Evolutionary conservation across 1,140 invertebrate genomes (phyloP).

Genomic region (Pseudomyrmex gracilis): DNA sequence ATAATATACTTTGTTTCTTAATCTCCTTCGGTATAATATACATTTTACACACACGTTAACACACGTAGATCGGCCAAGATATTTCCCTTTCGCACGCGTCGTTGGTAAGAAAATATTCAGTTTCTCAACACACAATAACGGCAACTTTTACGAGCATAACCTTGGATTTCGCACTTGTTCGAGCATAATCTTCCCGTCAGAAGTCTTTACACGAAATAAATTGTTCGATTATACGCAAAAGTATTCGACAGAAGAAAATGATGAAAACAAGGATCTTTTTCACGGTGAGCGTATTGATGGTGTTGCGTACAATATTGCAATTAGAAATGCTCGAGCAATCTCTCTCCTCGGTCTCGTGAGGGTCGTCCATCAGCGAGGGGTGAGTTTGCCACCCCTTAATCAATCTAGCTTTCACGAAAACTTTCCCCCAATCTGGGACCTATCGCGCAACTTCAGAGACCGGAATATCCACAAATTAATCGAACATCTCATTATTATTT

Average conservation of each 20-base stretch:
- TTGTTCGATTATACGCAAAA: constrained; percentile 22
- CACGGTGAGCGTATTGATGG: neutral
- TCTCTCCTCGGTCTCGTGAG: neutral
- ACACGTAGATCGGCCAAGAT: neutral
- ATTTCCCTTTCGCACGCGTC: constrained; percentile 15
- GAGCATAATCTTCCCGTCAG: constrained; percentile 9
- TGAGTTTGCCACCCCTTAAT: constrained; percentile 6
- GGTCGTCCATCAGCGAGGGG: constrained; percentile 1
- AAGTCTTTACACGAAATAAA: constrained; percentile 20
- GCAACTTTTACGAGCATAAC: neutral
- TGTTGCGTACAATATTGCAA: constrained; percentile 14
- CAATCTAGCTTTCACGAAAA: neutral
- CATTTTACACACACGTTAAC: neutral
- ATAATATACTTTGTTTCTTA: neutral
- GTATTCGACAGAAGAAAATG: constrained; percentile 5
- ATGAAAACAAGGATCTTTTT: neutral
- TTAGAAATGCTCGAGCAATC: neutral
- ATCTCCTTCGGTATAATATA: neutral
- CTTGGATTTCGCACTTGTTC: constrained; percentile 27
- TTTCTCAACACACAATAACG: constrained; percentile 25
- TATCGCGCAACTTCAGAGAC: neutral
- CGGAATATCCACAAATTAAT: neutral
- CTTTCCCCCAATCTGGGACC: neutral
- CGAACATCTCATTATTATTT: neutral
- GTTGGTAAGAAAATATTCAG: neutral